phyloP scores from a whole-genome alignment of 2,113 vertebrate genomes.

The Calidris pygmaea region DNA sequence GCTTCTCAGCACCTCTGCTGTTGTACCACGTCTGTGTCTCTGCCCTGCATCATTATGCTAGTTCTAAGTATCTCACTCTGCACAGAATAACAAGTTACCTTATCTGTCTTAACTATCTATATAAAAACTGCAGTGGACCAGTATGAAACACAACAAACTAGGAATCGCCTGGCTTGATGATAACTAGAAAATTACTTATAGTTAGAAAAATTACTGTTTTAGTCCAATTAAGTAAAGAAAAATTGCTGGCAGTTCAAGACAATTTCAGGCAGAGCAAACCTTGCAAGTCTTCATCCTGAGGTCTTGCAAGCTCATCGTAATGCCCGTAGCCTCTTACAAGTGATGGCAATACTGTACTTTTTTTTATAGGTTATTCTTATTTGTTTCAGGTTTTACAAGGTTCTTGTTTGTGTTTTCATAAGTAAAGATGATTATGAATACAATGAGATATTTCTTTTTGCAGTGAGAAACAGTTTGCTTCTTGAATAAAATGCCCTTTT shows the following conservation, averaged over 20 bases:
- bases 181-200: not conserved
- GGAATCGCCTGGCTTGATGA: not conserved
- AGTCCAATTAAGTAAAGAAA: not conserved
- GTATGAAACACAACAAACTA: not conserved
- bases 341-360: not conserved
- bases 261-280: not conserved
- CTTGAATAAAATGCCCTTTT: not conserved
- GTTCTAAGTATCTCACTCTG: not conserved
- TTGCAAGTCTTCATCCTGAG: not conserved
- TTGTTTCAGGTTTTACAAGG: not conserved
- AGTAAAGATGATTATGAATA: not conserved
- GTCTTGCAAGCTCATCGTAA: not conserved
- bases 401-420: not conserved
- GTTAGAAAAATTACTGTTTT: not conserved
- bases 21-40: not conserved
- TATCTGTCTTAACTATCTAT: not conserved
- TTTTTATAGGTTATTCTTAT: not conserved
- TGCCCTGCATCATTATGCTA: accelerated
- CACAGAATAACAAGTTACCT: not conserved
- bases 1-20: not conserved
- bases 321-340: not conserved
- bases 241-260: not conserved
- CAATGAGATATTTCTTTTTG: not conserved
- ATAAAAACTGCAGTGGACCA: not conserved
- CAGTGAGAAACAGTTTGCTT: not conserved